Evolutionary conservation across 2,888 invertebrate genomes (phyloP).

Genomic region (Steinernema scapterisci): DNA sequence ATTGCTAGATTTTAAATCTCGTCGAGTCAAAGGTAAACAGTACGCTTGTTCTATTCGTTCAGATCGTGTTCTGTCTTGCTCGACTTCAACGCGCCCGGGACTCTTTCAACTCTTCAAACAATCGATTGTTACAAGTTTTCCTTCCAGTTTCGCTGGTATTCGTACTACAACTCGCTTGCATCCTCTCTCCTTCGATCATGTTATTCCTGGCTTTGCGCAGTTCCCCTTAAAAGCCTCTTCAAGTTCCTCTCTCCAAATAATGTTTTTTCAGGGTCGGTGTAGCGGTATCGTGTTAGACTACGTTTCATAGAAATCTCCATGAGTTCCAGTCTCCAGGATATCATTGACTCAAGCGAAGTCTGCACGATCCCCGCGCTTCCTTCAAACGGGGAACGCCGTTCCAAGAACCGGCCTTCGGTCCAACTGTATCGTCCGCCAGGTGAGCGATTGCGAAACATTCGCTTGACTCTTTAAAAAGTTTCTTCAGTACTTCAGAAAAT

Average conservation of each 20-base stretch:
- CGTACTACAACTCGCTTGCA: not conserved
- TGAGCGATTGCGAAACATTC: slow-evolving; percentile 33
- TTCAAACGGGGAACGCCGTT: slow-evolving; percentile 28
- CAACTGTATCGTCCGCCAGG: slow-evolving; percentile 63
- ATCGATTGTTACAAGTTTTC: not conserved
- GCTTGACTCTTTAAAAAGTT: not conserved
- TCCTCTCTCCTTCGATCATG: not conserved
- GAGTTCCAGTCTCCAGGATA: too few relatives aligned
- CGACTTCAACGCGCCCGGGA: slow-evolving; percentile 5
- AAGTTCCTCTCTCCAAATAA: not conserved
- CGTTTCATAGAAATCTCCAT: not conserved
- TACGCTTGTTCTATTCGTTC: not conserved
- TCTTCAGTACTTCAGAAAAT: too few relatives aligned
- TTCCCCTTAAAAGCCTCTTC: not conserved
- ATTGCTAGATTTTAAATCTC: not conserved
- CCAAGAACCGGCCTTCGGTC: slow-evolving; percentile 57
- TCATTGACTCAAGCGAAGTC: not conserved
- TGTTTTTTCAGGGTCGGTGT: too few relatives aligned
- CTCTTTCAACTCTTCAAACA: not conserved
- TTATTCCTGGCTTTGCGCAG: not conserved
- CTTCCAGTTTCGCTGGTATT: not conserved
- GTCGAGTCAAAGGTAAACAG: slow-evolving; percentile 26
- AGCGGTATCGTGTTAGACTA: too few relatives aligned
- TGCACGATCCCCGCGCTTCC: not conserved
- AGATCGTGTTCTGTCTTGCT: not conserved